Evolutionary conservation across 2,888 invertebrate species (phyloP).

Genomic region (Trachelus tabidus): DNA sequence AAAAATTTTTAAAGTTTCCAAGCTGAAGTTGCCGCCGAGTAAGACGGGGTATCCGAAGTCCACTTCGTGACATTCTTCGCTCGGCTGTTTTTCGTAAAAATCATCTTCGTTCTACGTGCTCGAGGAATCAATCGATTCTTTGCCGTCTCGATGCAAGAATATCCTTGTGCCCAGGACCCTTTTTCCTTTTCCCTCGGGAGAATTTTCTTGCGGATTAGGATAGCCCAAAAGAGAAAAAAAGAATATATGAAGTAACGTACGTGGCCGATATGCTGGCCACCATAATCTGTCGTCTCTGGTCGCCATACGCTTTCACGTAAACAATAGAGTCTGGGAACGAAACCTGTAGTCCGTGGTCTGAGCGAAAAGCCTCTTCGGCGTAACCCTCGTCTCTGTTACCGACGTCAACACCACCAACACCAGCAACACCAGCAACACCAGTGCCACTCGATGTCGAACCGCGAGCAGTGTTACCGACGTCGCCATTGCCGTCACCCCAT

Average conservation of each 20-base stretch:
- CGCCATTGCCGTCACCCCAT: neutral
- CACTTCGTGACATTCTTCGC: neutral
- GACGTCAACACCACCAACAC: neutral
- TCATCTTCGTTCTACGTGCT: neutral
- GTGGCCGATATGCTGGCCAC: neutral
- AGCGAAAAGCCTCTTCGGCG: neutral
- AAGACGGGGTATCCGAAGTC: neutral
- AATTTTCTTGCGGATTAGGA: neutral
- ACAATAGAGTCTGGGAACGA: constrained; percentile 3
- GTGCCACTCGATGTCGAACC: neutral
- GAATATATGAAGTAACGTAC: neutral
- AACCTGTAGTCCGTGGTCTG: neutral
- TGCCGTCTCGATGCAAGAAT: neutral
- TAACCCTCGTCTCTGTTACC: neutral
- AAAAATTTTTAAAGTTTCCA: no score
- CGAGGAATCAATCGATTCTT: neutral
- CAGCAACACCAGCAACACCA: neutral
- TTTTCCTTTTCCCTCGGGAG: neutral
- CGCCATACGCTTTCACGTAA: constrained; percentile 2
- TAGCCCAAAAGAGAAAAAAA: neutral
- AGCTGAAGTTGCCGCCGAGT: no score
- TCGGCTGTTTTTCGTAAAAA: neutral
- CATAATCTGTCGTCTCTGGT: neutral
- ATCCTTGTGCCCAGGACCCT: neutral
- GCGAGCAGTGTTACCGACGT: neutral